Evolutionary conservation across 2,113 vertebrate genomes (phyloP).

Genomic region (Oxyruncus cristatus): DNA sequence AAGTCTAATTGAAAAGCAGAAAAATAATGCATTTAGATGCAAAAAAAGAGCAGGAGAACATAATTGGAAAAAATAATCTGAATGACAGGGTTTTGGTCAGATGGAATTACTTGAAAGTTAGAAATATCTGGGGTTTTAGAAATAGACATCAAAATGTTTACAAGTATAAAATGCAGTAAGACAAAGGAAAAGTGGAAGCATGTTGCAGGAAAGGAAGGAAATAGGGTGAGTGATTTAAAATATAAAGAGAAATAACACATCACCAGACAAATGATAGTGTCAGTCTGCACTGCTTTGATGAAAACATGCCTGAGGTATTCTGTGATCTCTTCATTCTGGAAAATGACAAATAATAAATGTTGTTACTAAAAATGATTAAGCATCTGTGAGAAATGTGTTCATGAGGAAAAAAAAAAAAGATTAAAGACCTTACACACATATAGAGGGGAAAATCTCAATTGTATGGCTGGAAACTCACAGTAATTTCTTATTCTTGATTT

Average conservation of each 20-base stretch:
- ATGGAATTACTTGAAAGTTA: background rate
- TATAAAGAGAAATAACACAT: background rate
- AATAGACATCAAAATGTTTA: background rate
- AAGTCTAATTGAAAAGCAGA: background rate
- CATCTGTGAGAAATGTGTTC: background rate
- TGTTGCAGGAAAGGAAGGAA: background rate
- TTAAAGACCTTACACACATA: background rate
- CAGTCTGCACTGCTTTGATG: background rate
- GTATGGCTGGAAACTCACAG: background rate
- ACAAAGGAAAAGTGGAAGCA: background rate
- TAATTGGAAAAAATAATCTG: background rate
- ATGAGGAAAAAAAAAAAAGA: background rate
- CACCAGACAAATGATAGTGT: background rate
- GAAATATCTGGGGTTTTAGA: background rate
- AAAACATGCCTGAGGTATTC: background rate
- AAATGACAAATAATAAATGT: background rate
- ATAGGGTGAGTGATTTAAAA: background rate
- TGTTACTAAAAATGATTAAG: background rate
- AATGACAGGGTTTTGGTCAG: background rate
- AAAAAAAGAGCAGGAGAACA: background rate
- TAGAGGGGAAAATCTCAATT: background rate
- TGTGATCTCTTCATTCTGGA: background rate
- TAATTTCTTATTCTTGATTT: background rate
- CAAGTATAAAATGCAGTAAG: background rate
- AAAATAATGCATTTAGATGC: background rate